A percentile compares a stretch with the other conserved stretches of the same genome.
Conservation (phyloP, 2,797 vertebrate genomes). For the Pelochelys cantorii region DNA sequence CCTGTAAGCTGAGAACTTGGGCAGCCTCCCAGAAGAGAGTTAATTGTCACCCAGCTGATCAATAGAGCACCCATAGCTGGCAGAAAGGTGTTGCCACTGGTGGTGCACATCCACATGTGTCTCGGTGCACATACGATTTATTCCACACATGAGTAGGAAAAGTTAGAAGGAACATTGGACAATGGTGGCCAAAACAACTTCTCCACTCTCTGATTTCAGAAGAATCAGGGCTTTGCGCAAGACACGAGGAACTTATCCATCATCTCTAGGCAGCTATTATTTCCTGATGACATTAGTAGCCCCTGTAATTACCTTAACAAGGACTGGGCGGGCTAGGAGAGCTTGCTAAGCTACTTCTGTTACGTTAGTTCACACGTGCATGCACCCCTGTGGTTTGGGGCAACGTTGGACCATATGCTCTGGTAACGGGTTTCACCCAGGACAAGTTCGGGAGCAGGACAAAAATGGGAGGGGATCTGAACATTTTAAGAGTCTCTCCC, state of each 20-base stretch:
- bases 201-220: too few relatives aligned
- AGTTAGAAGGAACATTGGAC: not conserved
- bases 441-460: not conserved
- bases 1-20: too few relatives aligned
- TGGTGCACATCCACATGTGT: too few relatives aligned
- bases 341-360: slow-evolving; percentile 41
- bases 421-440: not conserved
- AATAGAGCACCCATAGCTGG: too few relatives aligned
- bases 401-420: not conserved
- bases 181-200: not conserved
- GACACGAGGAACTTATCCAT: not conserved
- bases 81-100: too few relatives aligned
- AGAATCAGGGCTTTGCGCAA: not conserved
- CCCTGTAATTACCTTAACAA: not conserved
- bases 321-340: slow-evolving; percentile 13
- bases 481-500: not conserved
- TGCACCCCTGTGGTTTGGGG: not conserved
- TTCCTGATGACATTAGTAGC: slow-evolving; percentile 58
- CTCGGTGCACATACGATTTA: too few relatives aligned
- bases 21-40: too few relatives aligned
- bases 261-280: slow-evolving; percentile 52
- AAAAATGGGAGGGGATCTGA: not conserved
- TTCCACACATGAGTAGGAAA: too few relatives aligned
- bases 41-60: too few relatives aligned
- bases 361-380: not conserved